phyloP scores from a whole-genome alignment of 2,888 invertebrate species.

The Clepsis dumicolana region DNA sequence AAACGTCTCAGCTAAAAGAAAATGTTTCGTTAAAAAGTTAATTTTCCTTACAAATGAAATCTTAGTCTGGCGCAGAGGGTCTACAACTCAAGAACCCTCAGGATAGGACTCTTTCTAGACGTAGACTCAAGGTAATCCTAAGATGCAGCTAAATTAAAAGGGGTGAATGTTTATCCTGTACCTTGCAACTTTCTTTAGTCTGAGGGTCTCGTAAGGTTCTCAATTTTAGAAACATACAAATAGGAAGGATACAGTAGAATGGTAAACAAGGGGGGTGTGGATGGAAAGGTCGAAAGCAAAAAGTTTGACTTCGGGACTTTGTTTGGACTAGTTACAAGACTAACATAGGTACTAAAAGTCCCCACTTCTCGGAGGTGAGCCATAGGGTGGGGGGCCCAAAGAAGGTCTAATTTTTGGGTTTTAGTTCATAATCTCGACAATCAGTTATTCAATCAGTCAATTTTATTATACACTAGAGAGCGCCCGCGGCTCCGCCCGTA shows the following conservation, averaged over 20 bases:
- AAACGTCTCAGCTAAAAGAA: neutral
- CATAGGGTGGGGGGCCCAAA: too few relatives aligned
- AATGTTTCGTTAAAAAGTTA: slow-evolving; percentile 27
- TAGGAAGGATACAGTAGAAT: neutral
- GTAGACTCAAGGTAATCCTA: slow-evolving; percentile 48
- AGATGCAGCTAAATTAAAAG: slow-evolving; percentile 22
- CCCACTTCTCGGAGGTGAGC: too few relatives aligned
- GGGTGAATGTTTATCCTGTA: neutral
- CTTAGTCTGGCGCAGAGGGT: slow-evolving; percentile 22
- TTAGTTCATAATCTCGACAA: too few relatives aligned
- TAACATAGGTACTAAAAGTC: too few relatives aligned
- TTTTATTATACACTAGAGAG: too few relatives aligned
- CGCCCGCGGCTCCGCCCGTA: too few relatives aligned
- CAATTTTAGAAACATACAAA: neutral
- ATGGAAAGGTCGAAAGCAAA: too few relatives aligned
- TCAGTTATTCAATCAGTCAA: too few relatives aligned
- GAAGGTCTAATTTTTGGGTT: too few relatives aligned
- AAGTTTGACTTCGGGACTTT: too few relatives aligned
- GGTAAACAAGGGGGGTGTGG: too few relatives aligned
- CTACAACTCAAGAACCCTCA: slow-evolving; percentile 48
- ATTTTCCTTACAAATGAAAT: slow-evolving; percentile 26
- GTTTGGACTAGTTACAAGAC: too few relatives aligned
- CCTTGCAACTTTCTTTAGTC: neutral
- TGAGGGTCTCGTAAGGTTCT: neutral
- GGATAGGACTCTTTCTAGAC: slow-evolving; percentile 49